phyloP scores from a whole-genome alignment of 2,797 vertebrate species.

The Synaphobranchus kaupii region DNA sequence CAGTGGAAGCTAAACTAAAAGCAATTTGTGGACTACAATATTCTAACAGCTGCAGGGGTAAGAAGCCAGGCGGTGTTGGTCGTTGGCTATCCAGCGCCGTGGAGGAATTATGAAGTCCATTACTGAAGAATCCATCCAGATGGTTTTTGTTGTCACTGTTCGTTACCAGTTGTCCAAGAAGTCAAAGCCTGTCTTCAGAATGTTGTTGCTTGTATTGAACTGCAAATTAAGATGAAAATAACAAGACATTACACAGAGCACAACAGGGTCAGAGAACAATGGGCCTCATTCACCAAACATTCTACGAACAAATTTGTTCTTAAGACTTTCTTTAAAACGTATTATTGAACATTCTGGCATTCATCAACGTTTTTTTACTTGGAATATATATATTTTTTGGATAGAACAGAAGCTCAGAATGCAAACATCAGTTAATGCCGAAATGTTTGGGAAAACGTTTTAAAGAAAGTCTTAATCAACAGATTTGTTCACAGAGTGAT shows the following conservation, averaged over 20 bases:
- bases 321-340: too few relatives aligned
- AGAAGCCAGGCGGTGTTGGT: slow-evolving; percentile 33
- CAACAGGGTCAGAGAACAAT: too few relatives aligned
- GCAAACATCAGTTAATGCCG: too few relatives aligned
- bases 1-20: slow-evolving; percentile 28
- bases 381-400: too few relatives aligned
- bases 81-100: slow-evolving; percentile 30
- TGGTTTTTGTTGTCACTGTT: slow-evolving; percentile 39
- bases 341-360: too few relatives aligned
- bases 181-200: slow-evolving; percentile 98
- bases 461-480: too few relatives aligned
- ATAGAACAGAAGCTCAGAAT: too few relatives aligned
- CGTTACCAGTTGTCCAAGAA: slow-evolving; percentile 97
- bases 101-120: slow-evolving; percentile 46
- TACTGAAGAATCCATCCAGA: slow-evolving; percentile 44
- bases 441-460: too few relatives aligned
- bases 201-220: slow-evolving; percentile 84
- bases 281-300: too few relatives aligned
- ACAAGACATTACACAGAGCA: background rate
- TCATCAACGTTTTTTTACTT: too few relatives aligned
- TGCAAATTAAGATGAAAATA: slow-evolving; percentile 52
- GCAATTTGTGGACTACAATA: slow-evolving; percentile 47
- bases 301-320: too few relatives aligned
- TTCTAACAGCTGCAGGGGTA: slow-evolving; percentile 41
- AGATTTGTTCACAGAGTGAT: too few relatives aligned